phyloP scores from a whole-genome alignment of 2,113 vertebrate genomes.

The Channa argus region DNA sequence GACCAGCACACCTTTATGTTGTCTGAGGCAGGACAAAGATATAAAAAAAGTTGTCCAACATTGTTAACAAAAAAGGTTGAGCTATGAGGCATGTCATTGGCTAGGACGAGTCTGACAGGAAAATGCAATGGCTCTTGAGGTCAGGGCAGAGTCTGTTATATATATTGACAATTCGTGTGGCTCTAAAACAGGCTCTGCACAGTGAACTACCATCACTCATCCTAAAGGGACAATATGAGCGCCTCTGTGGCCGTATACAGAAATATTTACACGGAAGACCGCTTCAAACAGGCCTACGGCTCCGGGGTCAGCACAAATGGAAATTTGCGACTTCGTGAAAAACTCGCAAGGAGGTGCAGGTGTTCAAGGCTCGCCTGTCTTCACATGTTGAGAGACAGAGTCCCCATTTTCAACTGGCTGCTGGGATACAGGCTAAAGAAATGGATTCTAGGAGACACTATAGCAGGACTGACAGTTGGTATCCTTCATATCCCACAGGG shows the following conservation, averaged over 20 bases:
- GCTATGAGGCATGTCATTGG: constrained; percentile 76
- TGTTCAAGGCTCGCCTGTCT: constrained; percentile 82
- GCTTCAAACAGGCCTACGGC: constrained; percentile 85
- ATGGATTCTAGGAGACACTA: constrained; percentile 89
- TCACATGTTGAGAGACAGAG: constrained; percentile 81
- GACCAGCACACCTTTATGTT: constrained; percentile 75
- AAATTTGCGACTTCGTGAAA: constrained; percentile 67
- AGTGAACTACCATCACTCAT: constrained; percentile 18
- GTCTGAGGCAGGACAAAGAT: constrained; percentile 62
- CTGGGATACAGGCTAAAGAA: constrained; percentile 87
- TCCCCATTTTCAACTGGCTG: constrained; percentile 89
- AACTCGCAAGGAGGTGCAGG: constrained; percentile 71
- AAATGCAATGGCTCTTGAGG: constrained; percentile 74
- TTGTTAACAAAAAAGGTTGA: constrained; percentile 63
- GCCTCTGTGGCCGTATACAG: constrained; percentile 86
- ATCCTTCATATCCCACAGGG: constrained; percentile 94
- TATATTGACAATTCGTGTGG: constrained; percentile 64
- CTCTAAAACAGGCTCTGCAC: constrained; percentile 2
- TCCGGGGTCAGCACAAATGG: constrained; percentile 63
- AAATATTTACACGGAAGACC: constrained; percentile 86
- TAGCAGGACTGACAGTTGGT: constrained; percentile 91
- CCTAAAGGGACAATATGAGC: constrained; percentile 78
- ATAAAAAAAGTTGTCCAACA: constrained; percentile 66
- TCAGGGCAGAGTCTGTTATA: constrained; percentile 75
- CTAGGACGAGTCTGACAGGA: constrained; percentile 75